Conservation (phyloP, 2,888 invertebrate species). For the Habroteleia sp. region DNA sequence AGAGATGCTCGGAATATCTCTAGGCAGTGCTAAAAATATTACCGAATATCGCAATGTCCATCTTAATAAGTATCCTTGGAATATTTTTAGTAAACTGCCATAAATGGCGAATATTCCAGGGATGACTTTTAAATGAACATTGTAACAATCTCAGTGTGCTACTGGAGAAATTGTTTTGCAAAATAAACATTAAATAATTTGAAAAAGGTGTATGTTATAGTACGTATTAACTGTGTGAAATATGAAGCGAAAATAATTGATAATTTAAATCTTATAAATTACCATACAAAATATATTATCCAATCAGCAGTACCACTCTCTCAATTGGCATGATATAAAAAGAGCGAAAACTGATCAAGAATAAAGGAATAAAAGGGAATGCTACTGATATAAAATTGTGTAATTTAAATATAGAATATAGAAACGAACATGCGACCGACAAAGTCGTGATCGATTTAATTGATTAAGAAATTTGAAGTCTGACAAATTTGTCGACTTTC, state of each 20-base stretch:
- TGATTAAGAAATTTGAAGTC: slow-evolving; percentile 4
- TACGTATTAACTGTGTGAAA: background rate
- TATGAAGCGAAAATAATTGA: background rate
- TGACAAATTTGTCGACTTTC: slow-evolving; percentile 31
- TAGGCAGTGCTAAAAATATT: too few species aligned
- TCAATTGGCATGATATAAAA: slow-evolving; percentile 3
- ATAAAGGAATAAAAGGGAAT: slow-evolving; percentile 11
- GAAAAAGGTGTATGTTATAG: background rate
- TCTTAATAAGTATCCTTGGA: too few species aligned
- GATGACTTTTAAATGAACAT: too few species aligned
- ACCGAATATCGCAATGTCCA: too few species aligned
- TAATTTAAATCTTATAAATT: background rate
- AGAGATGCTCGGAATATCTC: too few species aligned
- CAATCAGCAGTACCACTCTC: background rate
- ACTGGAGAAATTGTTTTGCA: too few species aligned
- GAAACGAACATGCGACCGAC: slow-evolving; percentile 50
- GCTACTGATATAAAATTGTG: slow-evolving; percentile 18
- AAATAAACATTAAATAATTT: background rate
- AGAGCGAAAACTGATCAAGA: slow-evolving; percentile 6
- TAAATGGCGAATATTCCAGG: too few species aligned
- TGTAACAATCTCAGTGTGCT: too few species aligned
- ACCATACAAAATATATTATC: background rate
- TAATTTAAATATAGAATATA: slow-evolving; percentile 29
- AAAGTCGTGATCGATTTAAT: slow-evolving; percentile 17
- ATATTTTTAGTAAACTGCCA: too few species aligned